Percentiles rank a stretch among this genome's conserved stretches.
Evolutionary conservation across 2,888 invertebrate species (phyloP).

Genomic region (Chouioia cunea): DNA sequence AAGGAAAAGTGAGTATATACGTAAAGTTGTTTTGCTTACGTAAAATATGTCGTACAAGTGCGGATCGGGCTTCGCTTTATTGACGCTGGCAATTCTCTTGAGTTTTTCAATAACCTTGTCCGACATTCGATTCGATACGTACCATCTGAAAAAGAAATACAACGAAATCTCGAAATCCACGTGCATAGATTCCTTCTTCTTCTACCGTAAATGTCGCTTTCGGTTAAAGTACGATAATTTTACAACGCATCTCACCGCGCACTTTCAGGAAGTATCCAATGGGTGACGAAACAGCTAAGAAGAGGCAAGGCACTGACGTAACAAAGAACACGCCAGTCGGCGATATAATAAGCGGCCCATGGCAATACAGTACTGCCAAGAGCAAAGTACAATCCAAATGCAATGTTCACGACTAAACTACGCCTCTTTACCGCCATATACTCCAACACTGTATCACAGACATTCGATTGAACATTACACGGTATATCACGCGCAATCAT

Average conservation of each 20-base stretch:
- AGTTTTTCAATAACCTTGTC: slow-evolving; percentile 70
- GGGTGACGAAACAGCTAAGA: slow-evolving; percentile 65
- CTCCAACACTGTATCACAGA: slow-evolving; percentile 68
- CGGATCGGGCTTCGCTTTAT: slow-evolving; percentile 67
- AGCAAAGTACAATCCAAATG: slow-evolving; percentile 71
- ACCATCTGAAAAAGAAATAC: slow-evolving; percentile 65
- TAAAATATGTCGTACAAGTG: slow-evolving; percentile 67
- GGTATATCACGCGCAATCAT: neutral
- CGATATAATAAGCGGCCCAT: slow-evolving; percentile 70
- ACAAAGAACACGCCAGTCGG: slow-evolving; percentile 70
- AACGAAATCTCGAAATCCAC: neutral
- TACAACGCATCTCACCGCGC: slow-evolving; percentile 65
- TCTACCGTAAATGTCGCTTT: no score
- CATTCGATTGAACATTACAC: neutral
- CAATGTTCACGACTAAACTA: slow-evolving; percentile 69
- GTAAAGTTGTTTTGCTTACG: slow-evolving; percentile 58
- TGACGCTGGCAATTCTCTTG: slow-evolving; percentile 69
- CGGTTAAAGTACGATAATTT: neutral
- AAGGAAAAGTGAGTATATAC: no score
- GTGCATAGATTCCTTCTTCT: neutral
- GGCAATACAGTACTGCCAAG: slow-evolving; percentile 69
- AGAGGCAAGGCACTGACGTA: slow-evolving; percentile 69
- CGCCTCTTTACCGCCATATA: slow-evolving; percentile 70
- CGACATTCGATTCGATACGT: slow-evolving; percentile 69
- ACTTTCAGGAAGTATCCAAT: slow-evolving; percentile 70